phyloP scores from a whole-genome alignment of 2,113 vertebrate species.

The Marmota flaviventris region DNA sequence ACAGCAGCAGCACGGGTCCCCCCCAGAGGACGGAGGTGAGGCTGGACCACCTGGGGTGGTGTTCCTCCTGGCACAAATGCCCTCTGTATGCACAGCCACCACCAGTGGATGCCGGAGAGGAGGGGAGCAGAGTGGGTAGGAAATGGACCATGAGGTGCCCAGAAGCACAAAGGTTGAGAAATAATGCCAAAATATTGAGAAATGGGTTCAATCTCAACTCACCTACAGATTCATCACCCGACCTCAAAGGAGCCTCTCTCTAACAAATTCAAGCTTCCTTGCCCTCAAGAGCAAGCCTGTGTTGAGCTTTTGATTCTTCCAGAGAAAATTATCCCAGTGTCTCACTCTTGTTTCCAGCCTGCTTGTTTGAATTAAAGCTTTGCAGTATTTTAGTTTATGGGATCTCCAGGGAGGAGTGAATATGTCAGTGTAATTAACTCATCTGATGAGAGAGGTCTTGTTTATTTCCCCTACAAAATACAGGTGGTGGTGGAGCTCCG shows the following conservation, averaged over 20 bases:
- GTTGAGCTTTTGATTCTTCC: constrained; percentile 52
- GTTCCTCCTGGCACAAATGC: rapidly evolving
- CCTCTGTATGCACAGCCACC: rapidly evolving
- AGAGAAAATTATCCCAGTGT: neutral
- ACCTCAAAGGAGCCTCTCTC: neutral
- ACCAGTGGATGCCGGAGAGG: neutral
- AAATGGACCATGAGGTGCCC: neutral
- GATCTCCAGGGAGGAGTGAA: constrained; percentile 81
- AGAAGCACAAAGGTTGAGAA: neutral
- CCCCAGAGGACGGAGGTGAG: rapidly evolving
- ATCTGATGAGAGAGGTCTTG: constrained; percentile 81
- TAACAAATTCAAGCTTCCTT: neutral
- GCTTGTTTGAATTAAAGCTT: constrained; percentile 72
- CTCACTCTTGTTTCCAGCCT: constrained; percentile 59
- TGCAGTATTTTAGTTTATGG: constrained; percentile 62
- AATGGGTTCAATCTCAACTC: constrained; percentile 6
- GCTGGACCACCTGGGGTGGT: rapidly evolving
- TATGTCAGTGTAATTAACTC: constrained; percentile 82
- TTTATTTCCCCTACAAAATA: constrained; percentile 79
- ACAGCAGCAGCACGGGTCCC: rapidly evolving
- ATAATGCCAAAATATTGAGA: neutral
- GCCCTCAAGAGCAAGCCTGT: neutral
- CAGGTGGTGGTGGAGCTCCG: constrained; percentile 69
- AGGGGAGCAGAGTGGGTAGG: neutral
- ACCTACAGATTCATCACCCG: neutral